Conservation (phyloP, 2,888 invertebrate genomes). For the Blastobasis lacticolella region DNA sequence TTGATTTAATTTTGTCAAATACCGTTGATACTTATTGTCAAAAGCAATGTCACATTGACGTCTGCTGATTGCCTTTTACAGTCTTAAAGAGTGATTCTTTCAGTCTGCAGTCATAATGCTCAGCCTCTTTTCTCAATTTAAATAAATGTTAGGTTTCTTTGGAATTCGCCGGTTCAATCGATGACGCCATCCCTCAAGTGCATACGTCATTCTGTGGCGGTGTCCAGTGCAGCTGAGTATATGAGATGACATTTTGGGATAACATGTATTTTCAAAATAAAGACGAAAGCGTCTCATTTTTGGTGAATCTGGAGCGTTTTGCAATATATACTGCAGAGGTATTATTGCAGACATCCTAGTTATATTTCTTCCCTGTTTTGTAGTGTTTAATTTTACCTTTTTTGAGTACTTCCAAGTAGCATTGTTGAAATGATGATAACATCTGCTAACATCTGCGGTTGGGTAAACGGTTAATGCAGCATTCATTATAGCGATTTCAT, state of each 20-base stretch:
- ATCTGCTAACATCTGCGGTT: slow-evolving; percentile 6
- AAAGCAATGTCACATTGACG: neutral
- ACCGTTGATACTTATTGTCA: neutral
- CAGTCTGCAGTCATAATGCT: slow-evolving; percentile 8
- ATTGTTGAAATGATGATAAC: slow-evolving; percentile 10
- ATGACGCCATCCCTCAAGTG: slow-evolving; percentile 9
- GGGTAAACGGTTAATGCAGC: slow-evolving; percentile 9
- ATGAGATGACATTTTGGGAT: slow-evolving; percentile 8
- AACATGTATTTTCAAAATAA: slow-evolving; percentile 10
- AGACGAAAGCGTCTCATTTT: slow-evolving; percentile 9
- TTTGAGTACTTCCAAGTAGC: slow-evolving; percentile 9
- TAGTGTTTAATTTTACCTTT: slow-evolving; percentile 5
- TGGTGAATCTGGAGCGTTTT: slow-evolving; percentile 4
- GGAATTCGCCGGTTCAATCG: slow-evolving; percentile 8
- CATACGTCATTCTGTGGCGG: slow-evolving; percentile 9
- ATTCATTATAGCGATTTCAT: slow-evolving; percentile 8
- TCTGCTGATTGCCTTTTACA: slow-evolving; percentile 1
- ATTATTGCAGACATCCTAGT: slow-evolving; percentile 7
- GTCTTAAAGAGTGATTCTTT: slow-evolving; percentile 1
- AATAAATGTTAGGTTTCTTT: slow-evolving; percentile 8
- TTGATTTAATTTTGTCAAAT: neutral
- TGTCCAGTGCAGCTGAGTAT: slow-evolving; percentile 9
- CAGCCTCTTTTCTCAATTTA: slow-evolving; percentile 10
- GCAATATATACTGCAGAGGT: slow-evolving; percentile 7
- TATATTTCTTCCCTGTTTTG: slow-evolving; percentile 8